Evolutionary conservation across 2,888 invertebrate species (phyloP).

Genomic region (Horisme vitalbata): DNA sequence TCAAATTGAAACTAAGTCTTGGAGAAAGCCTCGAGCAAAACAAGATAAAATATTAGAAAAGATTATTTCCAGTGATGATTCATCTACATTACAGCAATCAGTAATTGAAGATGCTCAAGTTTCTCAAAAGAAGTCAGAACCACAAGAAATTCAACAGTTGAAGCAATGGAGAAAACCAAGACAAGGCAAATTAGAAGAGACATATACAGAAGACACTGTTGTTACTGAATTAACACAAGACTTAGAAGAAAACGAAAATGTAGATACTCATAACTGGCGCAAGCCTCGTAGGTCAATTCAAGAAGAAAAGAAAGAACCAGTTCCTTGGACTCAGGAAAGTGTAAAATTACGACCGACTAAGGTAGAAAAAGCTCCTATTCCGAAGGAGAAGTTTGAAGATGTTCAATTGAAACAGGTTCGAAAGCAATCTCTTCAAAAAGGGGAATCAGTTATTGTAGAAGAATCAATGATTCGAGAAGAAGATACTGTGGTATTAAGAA

Average conservation of each 20-base stretch:
- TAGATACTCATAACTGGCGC: conserved; percentile 27
- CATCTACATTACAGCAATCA: conserved; percentile 25
- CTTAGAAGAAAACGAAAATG: conserved; percentile 24
- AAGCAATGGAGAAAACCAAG: conserved; percentile 28
- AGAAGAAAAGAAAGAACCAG: conserved; percentile 59
- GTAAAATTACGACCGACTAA: conserved; percentile 84
- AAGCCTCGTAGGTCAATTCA: conserved; percentile 31
- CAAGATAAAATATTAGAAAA: conserved; percentile 32
- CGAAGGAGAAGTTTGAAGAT: conserved; percentile 80
- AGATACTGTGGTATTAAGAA: conserved; percentile 80
- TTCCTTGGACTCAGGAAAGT: conserved; percentile 85
- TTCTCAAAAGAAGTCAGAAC: conserved; percentile 7
- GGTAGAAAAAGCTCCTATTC: conserved; percentile 77
- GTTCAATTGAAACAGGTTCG: conserved; percentile 61
- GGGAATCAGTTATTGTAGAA: conserved; percentile 66
- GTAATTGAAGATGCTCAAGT: conserved; percentile 19
- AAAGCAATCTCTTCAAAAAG: conserved; percentile 63
- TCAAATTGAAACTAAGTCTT: conserved; percentile 42
- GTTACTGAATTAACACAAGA: conserved; percentile 22
- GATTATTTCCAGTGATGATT: conserved; percentile 25
- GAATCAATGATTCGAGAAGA: conserved; percentile 83
- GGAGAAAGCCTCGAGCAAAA: conserved; percentile 55
- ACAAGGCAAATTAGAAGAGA: conserved; percentile 18
- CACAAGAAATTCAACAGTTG: conserved; percentile 18
- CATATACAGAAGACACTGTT: conserved; percentile 16